Percentiles rank a stretch among this genome's conserved stretches.
phyloP scores from a whole-genome alignment of 2,888 invertebrate genomes.

The Conus canariensis region DNA sequence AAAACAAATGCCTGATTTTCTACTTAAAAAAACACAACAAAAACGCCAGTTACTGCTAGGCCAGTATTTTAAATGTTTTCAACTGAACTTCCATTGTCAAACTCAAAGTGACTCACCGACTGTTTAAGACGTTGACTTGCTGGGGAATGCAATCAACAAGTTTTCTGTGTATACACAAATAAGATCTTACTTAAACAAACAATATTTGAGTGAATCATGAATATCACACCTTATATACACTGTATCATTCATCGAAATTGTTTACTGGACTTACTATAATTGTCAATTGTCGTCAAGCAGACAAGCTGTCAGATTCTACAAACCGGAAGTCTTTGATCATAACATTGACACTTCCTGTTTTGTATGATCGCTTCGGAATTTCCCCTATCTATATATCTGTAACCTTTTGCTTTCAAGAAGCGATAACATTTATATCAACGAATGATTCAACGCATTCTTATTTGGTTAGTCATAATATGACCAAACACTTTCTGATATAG shows the following conservation, averaged over 20 bases:
- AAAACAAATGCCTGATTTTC: no score
- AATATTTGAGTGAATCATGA: no score
- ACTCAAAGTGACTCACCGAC: no score
- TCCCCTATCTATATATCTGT: background rate
- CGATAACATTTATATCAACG: background rate
- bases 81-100: no score
- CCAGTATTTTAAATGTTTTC: no score
- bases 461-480: background rate
- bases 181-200: no score
- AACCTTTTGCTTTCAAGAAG: no score
- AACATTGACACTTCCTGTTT: constrained; percentile 43
- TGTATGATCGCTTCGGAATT: background rate
- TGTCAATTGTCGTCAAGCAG: constrained; percentile 19
- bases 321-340: constrained; percentile 43
- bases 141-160: background rate
- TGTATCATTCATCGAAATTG: background rate
- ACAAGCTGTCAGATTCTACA: constrained; percentile 1
- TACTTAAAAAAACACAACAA: no score
- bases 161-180: background rate
- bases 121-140: no score
- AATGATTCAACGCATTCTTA: background rate
- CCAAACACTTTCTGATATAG: background rate
- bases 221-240: background rate
- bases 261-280: constrained; percentile 13
- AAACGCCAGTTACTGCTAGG: no score